Base-by-base conservation (phyloP, 2,113 vertebrate species). In the Argyrosomus japonicus region DNA sequence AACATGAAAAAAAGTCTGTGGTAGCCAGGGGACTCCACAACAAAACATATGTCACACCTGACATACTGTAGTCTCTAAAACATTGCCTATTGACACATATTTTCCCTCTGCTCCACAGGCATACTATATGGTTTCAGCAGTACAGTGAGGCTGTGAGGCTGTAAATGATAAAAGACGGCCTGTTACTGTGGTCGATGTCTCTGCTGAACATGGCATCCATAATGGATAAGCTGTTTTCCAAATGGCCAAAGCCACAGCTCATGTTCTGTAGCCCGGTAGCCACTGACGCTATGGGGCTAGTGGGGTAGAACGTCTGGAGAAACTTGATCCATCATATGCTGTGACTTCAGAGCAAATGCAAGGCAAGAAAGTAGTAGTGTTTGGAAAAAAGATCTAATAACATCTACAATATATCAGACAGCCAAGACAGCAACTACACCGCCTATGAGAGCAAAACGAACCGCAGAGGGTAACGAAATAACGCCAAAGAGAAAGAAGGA, bases 141-240 rank as follows among this genome's bases (percentile, higher is more conserved):
- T 47, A 47, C 40, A 57, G 72, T 12, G 64, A 73, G 76, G 56
- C 81, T 76, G 65, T 75, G 76, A 70, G 75, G 75, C 70, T 82
- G 77, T 78, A 88, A 81, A 90, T 86, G 89, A 91, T 91, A 83
- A 93, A 85, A 87, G 85, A 73, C 40, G 3, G 82, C 74, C 83
- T 69, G 75, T 80, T 86, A 61, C 75, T 54, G 48, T 77, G 87
- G 75, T 91, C 48, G 36, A 77, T 75, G 79, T 63, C 81, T 79
- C 57, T 81, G 78, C 77, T 32, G 79, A 89, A 88, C 83, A 84
- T 76, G 82, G 77, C 84, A 87, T 54, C 81, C 75, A 65, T 90
- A 89, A 92, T 87, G 86, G 89, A 90, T 92, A 86, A 90, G 83
- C 74, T 92, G 74, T 91, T 92, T 86, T 90, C 89, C 92, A 91